phyloP scores from a whole-genome alignment of 2,797 vertebrate genomes.

The Rallus crepitans region DNA sequence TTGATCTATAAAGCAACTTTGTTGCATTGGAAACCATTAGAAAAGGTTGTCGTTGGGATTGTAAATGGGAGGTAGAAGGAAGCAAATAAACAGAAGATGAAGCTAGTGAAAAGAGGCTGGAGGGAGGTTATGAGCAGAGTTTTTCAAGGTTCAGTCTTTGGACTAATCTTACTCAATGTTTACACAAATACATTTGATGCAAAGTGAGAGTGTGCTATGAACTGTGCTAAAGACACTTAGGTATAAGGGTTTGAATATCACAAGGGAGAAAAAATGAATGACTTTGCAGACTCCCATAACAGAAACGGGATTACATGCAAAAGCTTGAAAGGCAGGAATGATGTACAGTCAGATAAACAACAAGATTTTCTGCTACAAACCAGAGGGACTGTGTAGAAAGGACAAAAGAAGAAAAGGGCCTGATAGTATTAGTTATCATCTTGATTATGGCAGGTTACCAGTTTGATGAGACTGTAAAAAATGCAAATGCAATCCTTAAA shows the following conservation, averaged over 20 bases:
- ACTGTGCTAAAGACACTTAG: neutral
- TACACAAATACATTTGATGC: neutral
- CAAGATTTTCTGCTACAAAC: neutral
- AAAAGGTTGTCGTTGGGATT: neutral
- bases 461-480: conserved; percentile 16
- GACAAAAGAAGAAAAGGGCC: neutral
- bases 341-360: neutral
- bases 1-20: neutral
- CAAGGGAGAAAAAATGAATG: neutral
- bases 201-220: neutral
- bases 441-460: neutral
- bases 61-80: neutral
- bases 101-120: neutral
- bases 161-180: neutral
- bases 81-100: neutral
- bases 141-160: neutral
- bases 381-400: neutral
- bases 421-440: neutral
- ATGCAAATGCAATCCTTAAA: neutral
- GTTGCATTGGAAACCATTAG: neutral
- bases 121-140: neutral
- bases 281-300: neutral
- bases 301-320: neutral
- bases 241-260: neutral
- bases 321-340: neutral